Evolutionary conservation across 1,140 invertebrate genomes (phyloP), one percentile per base, ranked within the genome.

Genomic region (Monomorium pharaonis): DNA sequence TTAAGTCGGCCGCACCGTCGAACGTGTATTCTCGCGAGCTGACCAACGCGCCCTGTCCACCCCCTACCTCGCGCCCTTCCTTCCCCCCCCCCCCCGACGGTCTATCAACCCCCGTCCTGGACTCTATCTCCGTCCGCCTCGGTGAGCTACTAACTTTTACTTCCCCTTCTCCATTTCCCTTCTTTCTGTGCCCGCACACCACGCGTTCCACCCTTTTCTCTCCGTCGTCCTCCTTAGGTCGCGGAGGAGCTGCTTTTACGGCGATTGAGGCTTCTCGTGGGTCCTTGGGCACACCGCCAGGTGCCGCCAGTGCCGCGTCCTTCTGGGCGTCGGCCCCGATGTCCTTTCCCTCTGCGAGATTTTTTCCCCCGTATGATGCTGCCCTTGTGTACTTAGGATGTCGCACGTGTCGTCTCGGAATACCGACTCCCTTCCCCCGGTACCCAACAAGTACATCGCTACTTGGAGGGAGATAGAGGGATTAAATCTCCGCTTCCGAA

Each of bases 191-290:
- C 12, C n/a, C 37, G 2, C 12, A 30, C 30, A n/a, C 56, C 51
- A 9, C 9, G 37, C 14, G 30, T 65, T 37, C 24, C 56, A 12
- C 70, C 62, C 67, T 85, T 60, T 75, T 80, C 44, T 30, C 56
- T 69, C 54, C 37, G 42, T 80, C 70, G 58, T 84, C 70, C 77
- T 78, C 78, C 78, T 87, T 69, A 47, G 47, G 60, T 77, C 84
- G n/a, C n/a, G 78, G 84, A 89, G 92, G 91, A 88, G 91, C 93
- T 94, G 94, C 94, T 94, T 94, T 95, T 94, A 95, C 91, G 93
- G 85, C 92, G 92, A 94, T 94, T 93, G 93, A 94, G 94, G 94
- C 90, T 92, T 90, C 90, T 85, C 87, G 78, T 85, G 83, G 90
- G 91, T 94, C 90, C 89, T 94, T 92, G 90, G 92, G 92, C 89